Evolutionary conservation across 2,888 invertebrate species (phyloP).

Genomic region (Polyommatus icarus): DNA sequence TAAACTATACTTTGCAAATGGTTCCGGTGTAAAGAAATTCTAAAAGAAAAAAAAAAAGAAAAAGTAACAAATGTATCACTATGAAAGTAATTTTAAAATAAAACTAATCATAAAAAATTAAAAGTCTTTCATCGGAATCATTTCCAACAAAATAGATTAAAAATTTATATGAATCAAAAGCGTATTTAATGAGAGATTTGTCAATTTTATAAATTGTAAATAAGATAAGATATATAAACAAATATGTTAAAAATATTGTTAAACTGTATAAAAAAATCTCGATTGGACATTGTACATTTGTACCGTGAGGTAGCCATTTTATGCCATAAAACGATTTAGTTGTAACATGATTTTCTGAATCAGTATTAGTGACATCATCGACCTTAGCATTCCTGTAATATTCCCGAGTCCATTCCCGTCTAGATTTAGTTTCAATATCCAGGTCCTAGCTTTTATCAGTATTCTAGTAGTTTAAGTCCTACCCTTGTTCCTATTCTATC

Average conservation of each 20-base stretch:
- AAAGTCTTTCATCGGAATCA: constrained; percentile 26
- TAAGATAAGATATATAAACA: constrained; percentile 68
- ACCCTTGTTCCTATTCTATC: constrained; percentile 65
- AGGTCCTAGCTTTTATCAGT: constrained; percentile 72
- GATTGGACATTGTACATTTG: constrained; percentile 61
- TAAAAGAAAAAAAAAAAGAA: constrained; percentile 33
- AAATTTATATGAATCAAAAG: constrained; percentile 54
- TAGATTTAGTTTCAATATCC: constrained; percentile 48
- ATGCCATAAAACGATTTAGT: constrained; percentile 66
- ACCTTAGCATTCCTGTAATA: constrained; percentile 51
- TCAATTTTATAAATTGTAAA: constrained; percentile 78
- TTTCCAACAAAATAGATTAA: constrained; percentile 29
- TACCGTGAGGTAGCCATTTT: constrained; percentile 78
- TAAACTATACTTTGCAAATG: constrained; percentile 44
- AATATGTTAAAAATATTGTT: constrained; percentile 68
- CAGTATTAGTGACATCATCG: constrained; percentile 55
- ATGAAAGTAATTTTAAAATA: constrained; percentile 22
- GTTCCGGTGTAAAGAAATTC: constrained; percentile 35
- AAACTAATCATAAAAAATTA: constrained; percentile 4
- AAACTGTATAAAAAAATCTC: constrained; percentile 57
- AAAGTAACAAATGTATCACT: constrained; percentile 20
- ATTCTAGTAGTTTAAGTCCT: constrained; percentile 70
- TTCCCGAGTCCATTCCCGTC: constrained; percentile 51
- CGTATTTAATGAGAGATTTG: constrained; percentile 63
- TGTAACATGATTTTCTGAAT: constrained; percentile 46